These are phyloP conservation scores for Hippolais icterina DNA, from an alignment of 2,113 vertebrate species.

Conservation along the genomic window DNA sequence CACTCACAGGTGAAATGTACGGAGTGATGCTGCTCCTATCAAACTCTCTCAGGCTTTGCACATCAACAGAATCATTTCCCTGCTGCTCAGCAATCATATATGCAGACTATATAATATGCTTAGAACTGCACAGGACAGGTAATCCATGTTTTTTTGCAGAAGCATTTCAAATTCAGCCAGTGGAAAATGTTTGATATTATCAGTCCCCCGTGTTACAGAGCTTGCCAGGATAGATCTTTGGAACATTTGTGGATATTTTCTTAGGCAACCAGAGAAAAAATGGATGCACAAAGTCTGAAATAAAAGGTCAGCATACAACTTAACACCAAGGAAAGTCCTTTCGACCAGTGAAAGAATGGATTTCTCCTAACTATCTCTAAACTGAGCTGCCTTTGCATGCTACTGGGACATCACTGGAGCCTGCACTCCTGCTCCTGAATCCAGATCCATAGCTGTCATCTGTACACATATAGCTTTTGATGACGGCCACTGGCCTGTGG, in stretches of 20 bases:
- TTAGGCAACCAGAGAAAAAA: neutral
- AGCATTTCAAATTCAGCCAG: neutral
- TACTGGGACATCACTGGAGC: neutral
- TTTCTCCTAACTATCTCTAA: neutral
- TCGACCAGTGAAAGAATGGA: neutral
- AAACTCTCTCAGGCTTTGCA: neutral
- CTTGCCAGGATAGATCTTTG: neutral
- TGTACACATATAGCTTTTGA: neutral
- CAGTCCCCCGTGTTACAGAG: neutral
- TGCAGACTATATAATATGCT: neutral
- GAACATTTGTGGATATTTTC: neutral
- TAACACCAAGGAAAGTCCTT: neutral
- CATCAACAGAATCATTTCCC: too few species aligned
- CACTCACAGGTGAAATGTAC: neutral
- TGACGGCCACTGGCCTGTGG: neutral
- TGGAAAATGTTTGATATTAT: neutral
- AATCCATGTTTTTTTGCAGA: neutral
- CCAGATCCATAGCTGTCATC: neutral
- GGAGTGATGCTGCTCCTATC: neutral
- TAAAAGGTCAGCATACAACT: neutral
- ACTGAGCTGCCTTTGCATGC: neutral
- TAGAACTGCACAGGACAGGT: neutral
- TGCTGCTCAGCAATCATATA: neutral
- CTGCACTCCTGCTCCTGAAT: neutral
- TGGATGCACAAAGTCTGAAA: neutral